phyloP scores from a whole-genome alignment of 2,888 invertebrate genomes.

The Taphrorychus bicolor region DNA sequence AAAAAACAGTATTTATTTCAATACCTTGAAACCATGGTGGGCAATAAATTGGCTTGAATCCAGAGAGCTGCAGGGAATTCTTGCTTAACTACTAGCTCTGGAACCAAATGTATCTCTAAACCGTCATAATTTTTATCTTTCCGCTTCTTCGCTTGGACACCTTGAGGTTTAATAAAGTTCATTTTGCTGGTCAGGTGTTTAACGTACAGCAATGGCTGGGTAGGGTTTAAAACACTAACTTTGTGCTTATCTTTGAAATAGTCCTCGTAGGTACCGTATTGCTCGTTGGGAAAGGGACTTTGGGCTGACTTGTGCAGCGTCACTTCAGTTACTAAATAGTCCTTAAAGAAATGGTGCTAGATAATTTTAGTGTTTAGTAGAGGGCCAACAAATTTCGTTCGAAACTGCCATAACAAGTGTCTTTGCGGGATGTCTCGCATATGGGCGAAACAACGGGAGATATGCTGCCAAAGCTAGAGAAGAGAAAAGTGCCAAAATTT shows the following conservation, averaged over 20 bases:
- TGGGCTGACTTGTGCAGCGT: slow-evolving; percentile 70
- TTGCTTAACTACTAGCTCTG: slow-evolving; percentile 83
- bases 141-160: slow-evolving; percentile 54
- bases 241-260: slow-evolving; percentile 82
- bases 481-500: too few species aligned
- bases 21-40: slow-evolving; percentile 80
- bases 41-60: slow-evolving; percentile 84
- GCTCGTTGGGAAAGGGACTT: slow-evolving; percentile 70
- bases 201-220: slow-evolving; percentile 84
- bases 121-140: slow-evolving; percentile 63
- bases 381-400: too few species aligned
- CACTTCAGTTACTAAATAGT: slow-evolving; percentile 75
- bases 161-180: slow-evolving; percentile 68
- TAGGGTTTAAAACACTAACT: slow-evolving; percentile 66
- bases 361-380: too few species aligned
- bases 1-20: too few species aligned
- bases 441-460: too few species aligned
- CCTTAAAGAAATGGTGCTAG: slow-evolving; percentile 49
- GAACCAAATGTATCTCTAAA: slow-evolving; percentile 76
- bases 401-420: too few species aligned
- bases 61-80: slow-evolving; percentile 79
- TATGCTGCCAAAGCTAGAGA: too few species aligned
- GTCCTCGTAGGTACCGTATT: slow-evolving; percentile 69
- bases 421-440: too few species aligned
- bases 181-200: slow-evolving; percentile 68